phyloP scores from a whole-genome alignment of 2,797 vertebrate genomes.

The Xiphorhynchus erythropygius region DNA sequence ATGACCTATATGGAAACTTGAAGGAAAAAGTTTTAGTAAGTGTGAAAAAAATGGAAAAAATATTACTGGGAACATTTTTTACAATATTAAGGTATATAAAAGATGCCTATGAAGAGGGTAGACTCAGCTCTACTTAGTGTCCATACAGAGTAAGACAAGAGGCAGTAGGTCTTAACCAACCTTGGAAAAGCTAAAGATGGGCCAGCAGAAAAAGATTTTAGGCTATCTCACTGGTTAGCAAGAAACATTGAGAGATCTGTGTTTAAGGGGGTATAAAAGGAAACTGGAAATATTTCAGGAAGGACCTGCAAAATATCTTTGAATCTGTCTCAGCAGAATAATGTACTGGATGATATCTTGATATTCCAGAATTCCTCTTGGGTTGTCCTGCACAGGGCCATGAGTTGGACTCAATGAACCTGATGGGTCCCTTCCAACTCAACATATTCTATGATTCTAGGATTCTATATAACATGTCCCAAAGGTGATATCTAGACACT shows the following conservation, averaged over 20 bases:
- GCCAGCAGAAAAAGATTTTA: not conserved
- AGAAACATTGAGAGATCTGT: not conserved
- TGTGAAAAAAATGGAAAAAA: not conserved
- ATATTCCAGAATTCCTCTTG: not conserved
- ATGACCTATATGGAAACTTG: not conserved
- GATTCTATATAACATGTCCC: not conserved
- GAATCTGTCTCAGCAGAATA: not conserved
- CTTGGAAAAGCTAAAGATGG: not conserved
- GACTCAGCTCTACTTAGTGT: not conserved
- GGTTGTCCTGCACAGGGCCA: not conserved
- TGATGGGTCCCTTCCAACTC: not conserved
- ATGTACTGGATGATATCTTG: not conserved
- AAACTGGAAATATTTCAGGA: not conserved
- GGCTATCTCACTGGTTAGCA: not conserved
- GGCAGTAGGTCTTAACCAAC: not conserved
- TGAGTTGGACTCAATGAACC: no score
- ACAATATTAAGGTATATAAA: not conserved
- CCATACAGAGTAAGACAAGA: not conserved
- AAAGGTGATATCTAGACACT: not conserved
- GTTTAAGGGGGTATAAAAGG: not conserved
- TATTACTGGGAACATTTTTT: accelerated
- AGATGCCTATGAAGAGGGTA: not conserved
- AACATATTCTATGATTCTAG: not conserved
- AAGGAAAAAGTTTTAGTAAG: not conserved
- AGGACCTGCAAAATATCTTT: not conserved